These are phyloP conservation scores for Calliphora vicina DNA, from an alignment of 1,140 invertebrate genomes.

Conservation along the genomic window DNA sequence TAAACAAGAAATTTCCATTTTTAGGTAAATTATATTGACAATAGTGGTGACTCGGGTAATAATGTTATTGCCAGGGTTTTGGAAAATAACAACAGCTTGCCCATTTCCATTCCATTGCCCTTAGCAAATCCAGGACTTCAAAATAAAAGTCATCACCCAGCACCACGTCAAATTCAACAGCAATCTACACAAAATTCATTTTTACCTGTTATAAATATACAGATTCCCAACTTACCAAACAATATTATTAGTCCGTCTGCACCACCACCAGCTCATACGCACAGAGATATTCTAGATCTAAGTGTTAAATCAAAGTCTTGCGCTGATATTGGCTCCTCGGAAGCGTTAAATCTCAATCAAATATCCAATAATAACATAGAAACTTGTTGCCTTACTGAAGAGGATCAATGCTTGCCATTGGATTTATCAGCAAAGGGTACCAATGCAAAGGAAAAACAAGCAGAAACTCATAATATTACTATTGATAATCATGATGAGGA, in stretches of 20 bases:
- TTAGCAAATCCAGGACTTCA: background rate
- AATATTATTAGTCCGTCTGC: background rate
- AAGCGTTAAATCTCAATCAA: background rate
- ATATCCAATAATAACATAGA: background rate
- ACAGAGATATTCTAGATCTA: background rate
- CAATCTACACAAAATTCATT: background rate
- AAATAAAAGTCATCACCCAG: background rate
- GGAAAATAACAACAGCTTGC: background rate
- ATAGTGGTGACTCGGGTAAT: background rate
- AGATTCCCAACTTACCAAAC: background rate
- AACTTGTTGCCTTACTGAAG: background rate
- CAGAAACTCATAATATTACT: background rate
- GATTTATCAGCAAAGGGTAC: slow-evolving; percentile 16
- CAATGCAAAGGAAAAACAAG: background rate
- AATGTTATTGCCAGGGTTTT: background rate
- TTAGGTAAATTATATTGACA: background rate
- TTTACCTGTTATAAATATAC: background rate
- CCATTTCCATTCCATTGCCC: background rate
- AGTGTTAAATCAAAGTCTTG: background rate
- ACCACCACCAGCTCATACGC: background rate
- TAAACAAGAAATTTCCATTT: background rate
- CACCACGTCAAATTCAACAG: background rate
- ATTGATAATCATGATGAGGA: slow-evolving; percentile 14
- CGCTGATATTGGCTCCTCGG: background rate
- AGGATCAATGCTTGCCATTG: background rate